Base-by-base conservation (phyloP, 1,140 invertebrate species). In the Heliothis virescens region DNA sequence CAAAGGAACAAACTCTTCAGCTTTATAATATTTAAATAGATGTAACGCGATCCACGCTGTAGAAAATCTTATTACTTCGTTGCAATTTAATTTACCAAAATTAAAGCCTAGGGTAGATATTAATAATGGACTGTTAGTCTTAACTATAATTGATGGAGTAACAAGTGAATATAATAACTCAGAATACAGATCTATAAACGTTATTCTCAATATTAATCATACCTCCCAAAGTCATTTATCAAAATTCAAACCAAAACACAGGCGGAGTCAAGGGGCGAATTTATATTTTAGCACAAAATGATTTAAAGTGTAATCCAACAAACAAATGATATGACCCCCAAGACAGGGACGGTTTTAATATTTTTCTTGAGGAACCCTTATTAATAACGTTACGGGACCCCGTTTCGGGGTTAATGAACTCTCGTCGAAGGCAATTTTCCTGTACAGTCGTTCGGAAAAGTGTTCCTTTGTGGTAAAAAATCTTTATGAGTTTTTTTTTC, bases 381-480 rank as follows among this genome's bases (percentile, higher is more conserved):
- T 75, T 74, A 80, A 80, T 80, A 74, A 67, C 18, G 67, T 72
- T 53, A 74, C 47, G 52, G 62, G 41, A 80, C 79, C 79, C 72
- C 18, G 63, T 67, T 76, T 62, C 41, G 71, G 74, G 77, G 82
- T 81, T 81, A 80, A 79, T 83, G 79, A 83, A 80, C 82, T 78
- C 48, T 73, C 15, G 41, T 55, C 47, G 75, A 69, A 78, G 75
- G 75, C 73, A 83, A 87, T 83, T 80, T 82, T 81, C 55, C 73
- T 60, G 85, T 83, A 86, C 80, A 83, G 71, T 83, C 84, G 79
- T 77, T 81, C 41, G 79, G 73, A 87, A 82, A 85, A 87, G 81
- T 84, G 81, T 79, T 72, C 48, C 69, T 72, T 79, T 72, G 77
- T 79, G 75, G 62, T 18, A 47, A 63, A 62, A 79, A 72, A 62